Conservation (phyloP, 2,888 invertebrate species). For the Aplocera efformata region DNA sequence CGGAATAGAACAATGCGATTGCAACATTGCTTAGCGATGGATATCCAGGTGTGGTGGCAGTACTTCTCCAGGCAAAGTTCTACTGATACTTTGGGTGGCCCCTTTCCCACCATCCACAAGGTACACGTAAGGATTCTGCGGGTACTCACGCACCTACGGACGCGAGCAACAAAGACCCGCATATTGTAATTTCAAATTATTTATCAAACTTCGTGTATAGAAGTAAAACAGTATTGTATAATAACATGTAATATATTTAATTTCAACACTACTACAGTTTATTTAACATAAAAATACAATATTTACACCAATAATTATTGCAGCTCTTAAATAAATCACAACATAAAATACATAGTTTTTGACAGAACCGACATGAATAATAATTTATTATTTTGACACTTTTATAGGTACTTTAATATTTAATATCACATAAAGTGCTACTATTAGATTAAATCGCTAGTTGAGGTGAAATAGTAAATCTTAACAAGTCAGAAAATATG, state of each 20-base stretch:
- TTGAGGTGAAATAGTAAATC: conserved; percentile 2
- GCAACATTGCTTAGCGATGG: no score
- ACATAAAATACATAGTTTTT: conserved; percentile 35
- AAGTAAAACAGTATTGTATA: conserved; percentile 16
- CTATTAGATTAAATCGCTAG: conserved; percentile 3
- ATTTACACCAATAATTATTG: conserved; percentile 60
- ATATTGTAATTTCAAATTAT: no score
- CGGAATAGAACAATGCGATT: no score
- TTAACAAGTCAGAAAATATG: conserved; percentile 6
- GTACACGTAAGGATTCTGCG: no score
- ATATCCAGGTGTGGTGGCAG: no score
- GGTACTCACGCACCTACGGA: no score
- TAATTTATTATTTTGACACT: conserved; percentile 9
- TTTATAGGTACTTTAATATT: neutral
- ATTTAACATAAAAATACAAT: conserved; percentile 49
- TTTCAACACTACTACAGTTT: conserved; percentile 62
- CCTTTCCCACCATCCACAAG: no score
- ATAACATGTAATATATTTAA: conserved; percentile 70
- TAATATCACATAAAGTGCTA: conserved; percentile 8
- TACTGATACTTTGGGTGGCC: no score
- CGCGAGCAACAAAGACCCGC: no score
- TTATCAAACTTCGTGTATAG: no score
- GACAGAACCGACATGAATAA: conserved; percentile 5
- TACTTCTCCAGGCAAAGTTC: no score
- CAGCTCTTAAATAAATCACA: conserved; percentile 63